Evolutionary conservation across 2,113 vertebrate genomes (phyloP).

Genomic region (Channa maculata): DNA sequence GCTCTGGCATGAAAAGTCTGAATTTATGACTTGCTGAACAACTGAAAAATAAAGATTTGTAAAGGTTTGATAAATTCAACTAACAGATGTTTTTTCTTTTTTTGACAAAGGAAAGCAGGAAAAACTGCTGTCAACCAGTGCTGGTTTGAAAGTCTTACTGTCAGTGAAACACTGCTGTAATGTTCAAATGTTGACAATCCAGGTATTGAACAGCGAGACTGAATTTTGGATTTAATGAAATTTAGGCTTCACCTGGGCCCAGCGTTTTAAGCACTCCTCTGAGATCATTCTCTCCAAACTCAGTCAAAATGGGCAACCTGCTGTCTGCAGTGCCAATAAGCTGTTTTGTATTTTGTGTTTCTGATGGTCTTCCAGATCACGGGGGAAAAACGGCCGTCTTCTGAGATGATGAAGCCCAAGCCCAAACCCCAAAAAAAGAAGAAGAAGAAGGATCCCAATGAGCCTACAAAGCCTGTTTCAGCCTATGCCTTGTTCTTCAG

Average conservation of each 20-base stretch:
- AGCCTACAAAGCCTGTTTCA: slow-evolving; percentile 97
- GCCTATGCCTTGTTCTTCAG: slow-evolving; percentile 98
- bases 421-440: slow-evolving; percentile 99
- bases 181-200: slow-evolving; percentile 36
- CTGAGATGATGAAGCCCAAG: slow-evolving; percentile 96
- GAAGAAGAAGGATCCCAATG: slow-evolving; percentile 99
- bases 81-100: slow-evolving; percentile 57
- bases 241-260: slow-evolving; percentile 48
- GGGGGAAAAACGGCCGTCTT: slow-evolving; percentile 94
- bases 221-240: slow-evolving; percentile 52
- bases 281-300: slow-evolving; percentile 12
- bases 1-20: slow-evolving; percentile 65
- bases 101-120: slow-evolving; percentile 44
- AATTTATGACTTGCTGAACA: slow-evolving; percentile 74
- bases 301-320: neutral
- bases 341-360: slow-evolving; percentile 40
- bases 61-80: slow-evolving; percentile 66
- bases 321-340: slow-evolving; percentile 54
- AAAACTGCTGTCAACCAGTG: slow-evolving; percentile 7
- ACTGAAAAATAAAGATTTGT: slow-evolving; percentile 73
- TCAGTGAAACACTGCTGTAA: slow-evolving; percentile 51
- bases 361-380: slow-evolving; percentile 84
- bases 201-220: slow-evolving; percentile 27
- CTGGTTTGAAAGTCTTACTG: slow-evolving; percentile 30
- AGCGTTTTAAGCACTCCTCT: slow-evolving; percentile 29